Base-by-base conservation (phyloP, 2,888 invertebrate genomes). In the Chrysotoxum bicinctum region DNA sequence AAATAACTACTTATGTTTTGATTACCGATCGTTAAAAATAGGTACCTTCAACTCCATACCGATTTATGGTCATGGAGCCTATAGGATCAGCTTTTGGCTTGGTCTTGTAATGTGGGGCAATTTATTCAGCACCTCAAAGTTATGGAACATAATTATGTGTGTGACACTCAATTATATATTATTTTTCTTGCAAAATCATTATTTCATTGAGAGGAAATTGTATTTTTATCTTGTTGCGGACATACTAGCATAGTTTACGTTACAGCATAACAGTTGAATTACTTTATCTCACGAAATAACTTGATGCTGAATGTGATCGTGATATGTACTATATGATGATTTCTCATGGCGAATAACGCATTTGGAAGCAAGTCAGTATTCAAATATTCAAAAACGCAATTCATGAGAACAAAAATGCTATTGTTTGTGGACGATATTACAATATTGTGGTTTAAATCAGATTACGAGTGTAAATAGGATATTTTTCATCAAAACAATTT, bases 221-320 rank as follows among this genome's bases (percentile, higher is more conserved):
- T 4, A 26, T 52, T 52, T 52, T 52, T n/a, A 30, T 52, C n/a
- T 30, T 52, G 3, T 40, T 40, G 40, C 40, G 40, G 40, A 40
- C 30, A 16, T 16, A 26, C 26, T 26, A n/a, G n/a, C 26, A 26
- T 26, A 52, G 3, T 52, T 14, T n/a, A 30, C 12, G 6, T 21
- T 50, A 26, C 23, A 23, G n/a, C n/a, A 7, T 26, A 3, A 5
- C 14, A 37, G 1, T 1, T 54, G 16, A 54, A 16, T 54, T 54
- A 54, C 9, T 54, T 10, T 12, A 54, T 54, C 54, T 30, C 54
- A 54, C 30, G 16, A 54, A 10, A 54, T 26, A 52, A 16, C n/a
- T 54, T 50, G 48, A 50, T 50, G 48, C 21, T 50, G 50, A 50
- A 50, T 50, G 50, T 26, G 12, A 54, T 54, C 30, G 54, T 54